Base-by-base conservation (phyloP, 2,888 invertebrate genomes). In the Heliothis peltigera region DNA sequence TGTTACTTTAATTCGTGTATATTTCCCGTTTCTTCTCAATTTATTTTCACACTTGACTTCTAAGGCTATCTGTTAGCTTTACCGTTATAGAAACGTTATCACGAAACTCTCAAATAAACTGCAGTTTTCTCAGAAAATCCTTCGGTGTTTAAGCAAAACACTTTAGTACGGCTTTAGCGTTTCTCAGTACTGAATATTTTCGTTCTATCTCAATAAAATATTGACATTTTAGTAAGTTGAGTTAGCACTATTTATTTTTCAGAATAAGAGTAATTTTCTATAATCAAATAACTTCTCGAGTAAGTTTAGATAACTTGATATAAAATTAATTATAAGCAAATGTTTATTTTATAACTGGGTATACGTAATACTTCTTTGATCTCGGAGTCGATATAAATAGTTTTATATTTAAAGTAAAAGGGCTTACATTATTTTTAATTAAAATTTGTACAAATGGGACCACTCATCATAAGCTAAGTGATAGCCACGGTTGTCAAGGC, bases 91-190 rank as follows among this genome's bases (percentile, higher is more conserved):
- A n/a, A 39, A 39, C 10, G 22, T 57, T 66, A 44, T 53, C 47
- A 39, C 15, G 10, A 32, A 22, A 46, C 10, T 48, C 39, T 32
- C 12, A n/a, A 46, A 53, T 54, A 19, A 35, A 17, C 28, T 70
- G 60, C 47, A 70, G 48, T 54, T 56, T 70, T 48, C 70, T 17
- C 55, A 62, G 63, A 55, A 68, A 64, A 72, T 68, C 62, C 48
- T 22, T 32, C 28, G 21, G 61, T 52, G 49, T 58, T 75, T 75
- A 63, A 73, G 55, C 55, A 69, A 72, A 68, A 64, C 48, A 67
- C 63, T 68, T 64, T 54, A 59, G 52, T 39, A 17, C 35, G 55
- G 63, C 59, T 69, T 68, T 63, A 47, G 46, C 60, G 69, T 56
- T 60, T 69, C 47, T 22, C 19, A 22, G n/a, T 25, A 43, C 54